These are phyloP conservation scores for Miltochrista miniata DNA, from an alignment of 2,888 invertebrate species.

Conservation along the genomic window DNA sequence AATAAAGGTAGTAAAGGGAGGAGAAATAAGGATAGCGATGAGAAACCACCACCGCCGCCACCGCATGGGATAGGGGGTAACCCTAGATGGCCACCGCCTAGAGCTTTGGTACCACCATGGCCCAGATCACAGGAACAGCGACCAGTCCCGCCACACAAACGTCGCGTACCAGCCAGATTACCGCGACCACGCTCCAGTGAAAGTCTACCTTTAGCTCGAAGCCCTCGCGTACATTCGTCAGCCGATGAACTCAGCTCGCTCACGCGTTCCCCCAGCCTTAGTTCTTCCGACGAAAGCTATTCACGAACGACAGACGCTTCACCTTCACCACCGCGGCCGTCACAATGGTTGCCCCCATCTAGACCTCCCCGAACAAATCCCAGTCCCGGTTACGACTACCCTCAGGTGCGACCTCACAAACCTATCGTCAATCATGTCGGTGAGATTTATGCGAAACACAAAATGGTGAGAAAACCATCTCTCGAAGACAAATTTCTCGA, in stretches of 20 bases:
- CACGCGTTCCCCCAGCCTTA: slow-evolving; percentile 91
- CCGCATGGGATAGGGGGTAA: slow-evolving; percentile 75
- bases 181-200: slow-evolving; percentile 88
- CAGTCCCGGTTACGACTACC: slow-evolving; percentile 81
- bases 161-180: slow-evolving; percentile 72
- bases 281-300: slow-evolving; percentile 93
- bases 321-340: slow-evolving; percentile 84
- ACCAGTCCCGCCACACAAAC: slow-evolving; percentile 66
- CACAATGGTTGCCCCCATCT: slow-evolving; percentile 78
- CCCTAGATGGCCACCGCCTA: slow-evolving; percentile 78
- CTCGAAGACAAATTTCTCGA: slow-evolving; percentile 73
- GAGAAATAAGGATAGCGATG: slow-evolving; percentile 73
- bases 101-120: slow-evolving; percentile 85
- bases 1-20: slow-evolving; percentile 77
- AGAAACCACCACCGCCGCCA: slow-evolving; percentile 84
- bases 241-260: slow-evolving; percentile 92
- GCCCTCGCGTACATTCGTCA: slow-evolving; percentile 88
- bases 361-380: slow-evolving; percentile 77
- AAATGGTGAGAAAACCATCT: slow-evolving; percentile 65
- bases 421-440: slow-evolving; percentile 64
- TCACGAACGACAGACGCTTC: slow-evolving; percentile 90
- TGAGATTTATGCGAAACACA: slow-evolving; percentile 73
- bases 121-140: slow-evolving; percentile 81
- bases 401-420: slow-evolving; percentile 80
- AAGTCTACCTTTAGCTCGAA: slow-evolving; percentile 83